These are phyloP conservation scores for Mimachlamys varia DNA, from an alignment of 2,888 invertebrate genomes.

Conservation along the genomic window DNA sequence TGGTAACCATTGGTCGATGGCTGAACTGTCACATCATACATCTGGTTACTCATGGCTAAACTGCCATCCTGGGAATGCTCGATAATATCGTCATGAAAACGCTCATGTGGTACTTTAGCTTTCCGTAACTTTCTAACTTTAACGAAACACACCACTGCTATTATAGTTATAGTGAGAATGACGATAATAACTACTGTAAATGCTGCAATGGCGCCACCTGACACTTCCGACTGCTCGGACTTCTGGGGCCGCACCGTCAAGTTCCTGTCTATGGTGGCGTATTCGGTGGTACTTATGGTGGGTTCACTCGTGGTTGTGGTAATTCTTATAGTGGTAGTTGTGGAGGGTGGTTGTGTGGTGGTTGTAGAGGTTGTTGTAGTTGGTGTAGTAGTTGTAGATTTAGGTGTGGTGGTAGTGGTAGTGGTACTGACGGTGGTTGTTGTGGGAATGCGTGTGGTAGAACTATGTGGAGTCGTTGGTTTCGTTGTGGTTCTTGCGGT, in stretches of 20 bases:
- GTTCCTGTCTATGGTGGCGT: conserved; percentile 41
- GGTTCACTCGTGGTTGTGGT: neutral
- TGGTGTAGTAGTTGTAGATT: conserved; percentile 5
- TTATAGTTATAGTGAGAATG: conserved; percentile 54
- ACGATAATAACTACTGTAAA: conserved; percentile 59
- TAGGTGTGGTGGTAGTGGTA: conserved; percentile 34
- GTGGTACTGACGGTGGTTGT: conserved; percentile 9
- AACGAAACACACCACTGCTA: conserved; percentile 54
- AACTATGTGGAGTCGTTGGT: conserved; percentile 39
- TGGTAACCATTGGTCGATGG: conserved; percentile 50
- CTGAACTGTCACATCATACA: conserved; percentile 66
- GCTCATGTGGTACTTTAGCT: conserved; percentile 62
- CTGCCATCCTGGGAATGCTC: conserved; percentile 66
- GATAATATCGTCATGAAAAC: conserved; percentile 69
- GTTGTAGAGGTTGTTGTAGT: conserved; percentile 36
- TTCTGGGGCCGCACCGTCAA: conserved; percentile 43
- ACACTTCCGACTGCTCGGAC: conserved; percentile 8
- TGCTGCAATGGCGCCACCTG: conserved; percentile 47
- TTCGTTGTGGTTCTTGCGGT: conserved; percentile 37
- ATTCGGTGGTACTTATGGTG: neutral
- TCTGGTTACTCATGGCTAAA: conserved; percentile 67
- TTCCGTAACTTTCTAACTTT: conserved; percentile 55
- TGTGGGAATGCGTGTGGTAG: conserved; percentile 41
- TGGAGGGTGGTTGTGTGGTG: neutral
- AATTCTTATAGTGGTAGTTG: neutral